Conservation (phyloP, 2,888 invertebrate genomes). For the Ischnura elegans region DNA sequence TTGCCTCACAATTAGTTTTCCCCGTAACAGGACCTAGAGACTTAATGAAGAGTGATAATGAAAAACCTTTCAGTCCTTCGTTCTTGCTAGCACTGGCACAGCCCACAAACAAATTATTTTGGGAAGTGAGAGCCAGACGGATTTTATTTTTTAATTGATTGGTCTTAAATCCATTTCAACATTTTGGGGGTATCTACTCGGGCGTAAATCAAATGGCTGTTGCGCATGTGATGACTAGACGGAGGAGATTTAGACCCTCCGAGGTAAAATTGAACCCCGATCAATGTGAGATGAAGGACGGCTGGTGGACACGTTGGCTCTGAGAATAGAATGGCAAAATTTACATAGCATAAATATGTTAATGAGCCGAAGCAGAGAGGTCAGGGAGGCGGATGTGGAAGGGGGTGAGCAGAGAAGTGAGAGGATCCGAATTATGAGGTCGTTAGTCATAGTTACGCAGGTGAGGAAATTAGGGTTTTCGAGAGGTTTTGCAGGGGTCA, state of each 20-base stretch:
- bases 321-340: slow-evolving; percentile 25
- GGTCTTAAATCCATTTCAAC: background rate
- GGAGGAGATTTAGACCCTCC: background rate
- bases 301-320: background rate
- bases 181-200: background rate
- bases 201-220: background rate
- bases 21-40: too few relatives aligned
- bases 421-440: background rate
- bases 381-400: background rate
- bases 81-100: too few relatives aligned
- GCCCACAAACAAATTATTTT: background rate
- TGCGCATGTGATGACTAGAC: background rate
- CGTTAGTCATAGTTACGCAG: slow-evolving; percentile 35
- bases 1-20: too few relatives aligned
- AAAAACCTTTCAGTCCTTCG: too few relatives aligned
- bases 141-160: background rate
- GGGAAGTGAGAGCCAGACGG: background rate
- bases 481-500: background rate
- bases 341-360: slow-evolving; percentile 31
- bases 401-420: background rate
- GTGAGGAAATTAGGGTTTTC: slow-evolving; percentile 21
- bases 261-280: background rate
- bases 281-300: background rate
- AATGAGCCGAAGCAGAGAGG: background rate
- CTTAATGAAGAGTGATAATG: too few relatives aligned